Base-by-base conservation (phyloP, 1,140 invertebrate species). In the Fragariocoptes setiger region DNA sequence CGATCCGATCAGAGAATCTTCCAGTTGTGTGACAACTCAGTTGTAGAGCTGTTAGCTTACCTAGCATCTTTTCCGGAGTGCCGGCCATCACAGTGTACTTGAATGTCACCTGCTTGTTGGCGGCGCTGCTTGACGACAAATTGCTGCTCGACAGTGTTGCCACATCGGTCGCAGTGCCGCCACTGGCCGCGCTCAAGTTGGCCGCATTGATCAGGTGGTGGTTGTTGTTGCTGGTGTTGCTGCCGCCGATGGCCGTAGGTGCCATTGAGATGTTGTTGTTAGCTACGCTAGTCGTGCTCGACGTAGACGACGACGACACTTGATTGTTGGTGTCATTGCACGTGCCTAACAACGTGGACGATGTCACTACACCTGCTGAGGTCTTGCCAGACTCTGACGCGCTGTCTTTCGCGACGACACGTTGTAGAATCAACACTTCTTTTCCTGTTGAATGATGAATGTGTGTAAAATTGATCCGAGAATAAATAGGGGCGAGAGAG, bases 61-160 rank as follows among this genome's bases (percentile, higher is more conserved):
- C 25, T 44, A 82, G 56, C 68, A 80, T 79, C 56, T 82, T 82
- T 51, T 74, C 70, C 18, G 77, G 71, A 35, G 74, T 76, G 22
- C 77, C 78, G 42, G 76, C 73, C 71, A 82, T 78, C 22, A 82
- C 75, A 49, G 72, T 76, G 55, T 82, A 82, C 57, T 75, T 31
- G 25, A 31, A n/a, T 31, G 25, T n/a, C 25, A 8, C 35, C 54
- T 53, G 15, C 54, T 52, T 3, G 58, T 22, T 15, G 15, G 38
- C 25, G 25, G 25, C 25, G 25, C 25, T 31, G 25, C 25, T 31
- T 31, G n/a, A n/a, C 25, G 25, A 31, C 25, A 8, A n/a, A 31
- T n/a, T 31, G 8, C 25, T n/a, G 25, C 25, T 31, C 25, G 25
- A n/a, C 25, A 31, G 25, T 31, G 8, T n/a, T 8, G 8, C n/a